Evolutionary conservation across 2,888 invertebrate species (phyloP).

Genomic region (Empis livida): DNA sequence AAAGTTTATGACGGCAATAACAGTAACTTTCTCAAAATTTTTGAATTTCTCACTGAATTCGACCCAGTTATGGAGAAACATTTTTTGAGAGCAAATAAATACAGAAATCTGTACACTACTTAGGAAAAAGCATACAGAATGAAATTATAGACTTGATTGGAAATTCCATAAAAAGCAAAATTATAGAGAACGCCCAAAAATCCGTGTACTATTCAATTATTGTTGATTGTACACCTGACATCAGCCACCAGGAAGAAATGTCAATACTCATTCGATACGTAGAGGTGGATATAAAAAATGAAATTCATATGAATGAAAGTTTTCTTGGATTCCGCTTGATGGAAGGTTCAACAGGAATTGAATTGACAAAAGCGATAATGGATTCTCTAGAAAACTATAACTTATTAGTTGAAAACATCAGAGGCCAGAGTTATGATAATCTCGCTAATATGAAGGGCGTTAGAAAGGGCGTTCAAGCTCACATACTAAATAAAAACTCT

Average conservation of each 20-base stretch:
- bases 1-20: too few relatives aligned
- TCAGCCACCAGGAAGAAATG: constrained; percentile 1
- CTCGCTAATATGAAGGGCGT: not conserved
- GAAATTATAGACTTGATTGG: too few relatives aligned
- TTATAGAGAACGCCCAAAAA: not conserved
- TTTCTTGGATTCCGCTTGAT: not conserved
- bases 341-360: not conserved
- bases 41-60: too few relatives aligned
- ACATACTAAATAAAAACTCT: constrained; percentile 1
- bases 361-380: not conserved
- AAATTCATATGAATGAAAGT: not conserved
- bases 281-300: not conserved
- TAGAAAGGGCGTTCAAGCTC: not conserved
- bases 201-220: constrained; percentile 1
- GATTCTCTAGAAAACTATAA: not conserved
- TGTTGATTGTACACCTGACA: constrained; percentile 1
- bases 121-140: too few relatives aligned
- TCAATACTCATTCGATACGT: not conserved
- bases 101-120: too few relatives aligned
- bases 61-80: too few relatives aligned
- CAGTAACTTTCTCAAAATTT: too few relatives aligned
- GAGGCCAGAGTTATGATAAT: not conserved
- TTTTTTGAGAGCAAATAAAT: too few relatives aligned
- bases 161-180: not conserved
- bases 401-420: not conserved